phyloP scores from a whole-genome alignment of 2,113 vertebrate species.

The Pangasianodon hypophthalmus region DNA sequence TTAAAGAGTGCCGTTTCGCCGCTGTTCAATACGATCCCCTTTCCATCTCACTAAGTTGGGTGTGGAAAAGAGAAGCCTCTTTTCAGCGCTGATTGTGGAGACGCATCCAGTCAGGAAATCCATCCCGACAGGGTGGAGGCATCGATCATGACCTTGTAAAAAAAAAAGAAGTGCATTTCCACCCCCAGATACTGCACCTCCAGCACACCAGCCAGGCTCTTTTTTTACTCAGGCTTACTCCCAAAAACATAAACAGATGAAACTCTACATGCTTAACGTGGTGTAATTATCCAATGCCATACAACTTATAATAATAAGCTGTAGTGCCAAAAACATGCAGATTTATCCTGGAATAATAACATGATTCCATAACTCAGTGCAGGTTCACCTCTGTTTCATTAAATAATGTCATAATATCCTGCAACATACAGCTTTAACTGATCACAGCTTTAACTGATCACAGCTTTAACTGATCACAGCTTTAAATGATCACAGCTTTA shows the following conservation, averaged over 20 bases:
- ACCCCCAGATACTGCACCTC: neutral
- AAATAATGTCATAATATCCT: neutral
- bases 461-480: too few relatives aligned
- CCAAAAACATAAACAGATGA: neutral
- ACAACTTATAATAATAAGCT: neutral
- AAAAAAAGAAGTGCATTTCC: slow-evolving; percentile 37
- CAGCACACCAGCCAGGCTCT: neutral
- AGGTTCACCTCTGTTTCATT: neutral
- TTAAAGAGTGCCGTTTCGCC: slow-evolving; percentile 72
- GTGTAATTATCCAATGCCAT: neutral
- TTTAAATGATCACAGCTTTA: neutral
- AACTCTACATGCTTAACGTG: neutral
- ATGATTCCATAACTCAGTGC: neutral
- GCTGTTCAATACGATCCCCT: slow-evolving; percentile 65
- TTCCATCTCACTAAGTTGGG: slow-evolving; percentile 66
- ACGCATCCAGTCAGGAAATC: slow-evolving; percentile 86
- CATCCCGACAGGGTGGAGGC: slow-evolving; percentile 80
- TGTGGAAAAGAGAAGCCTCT: slow-evolving; percentile 60
- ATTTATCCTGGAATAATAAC: neutral
- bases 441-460: neutral
- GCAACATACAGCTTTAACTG: neutral
- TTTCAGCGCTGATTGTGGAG: slow-evolving; percentile 77
- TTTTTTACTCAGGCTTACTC: neutral
- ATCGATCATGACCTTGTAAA: slow-evolving; percentile 80
- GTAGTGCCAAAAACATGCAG: neutral